Conservation (phyloP, 1,140 invertebrate species). For the Drosophila murphyi region DNA sequence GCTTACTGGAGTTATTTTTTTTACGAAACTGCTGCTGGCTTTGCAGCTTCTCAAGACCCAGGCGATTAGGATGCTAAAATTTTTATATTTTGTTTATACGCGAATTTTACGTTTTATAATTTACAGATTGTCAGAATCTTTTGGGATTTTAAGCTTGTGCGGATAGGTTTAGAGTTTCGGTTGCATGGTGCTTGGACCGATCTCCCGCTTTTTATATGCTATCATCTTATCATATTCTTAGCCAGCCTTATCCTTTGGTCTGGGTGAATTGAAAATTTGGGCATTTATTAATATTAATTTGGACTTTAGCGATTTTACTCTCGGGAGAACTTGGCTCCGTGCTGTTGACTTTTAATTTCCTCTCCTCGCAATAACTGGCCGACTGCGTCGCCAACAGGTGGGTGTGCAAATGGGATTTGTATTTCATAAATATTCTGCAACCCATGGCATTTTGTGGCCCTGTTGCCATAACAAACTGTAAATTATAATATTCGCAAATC, state of each 20-base stretch:
- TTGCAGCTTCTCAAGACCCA: constrained; percentile 16
- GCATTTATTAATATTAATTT: constrained; percentile 82
- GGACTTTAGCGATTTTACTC: constrained; percentile 51
- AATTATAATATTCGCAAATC: constrained; percentile 60
- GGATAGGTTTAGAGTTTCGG: constrained; percentile 2
- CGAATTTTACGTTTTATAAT: constrained; percentile 67
- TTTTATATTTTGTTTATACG: constrained; percentile 62
- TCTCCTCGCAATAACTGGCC: constrained; percentile 23
- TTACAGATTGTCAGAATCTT: constrained; percentile 59
- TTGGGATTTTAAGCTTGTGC: constrained; percentile 38
- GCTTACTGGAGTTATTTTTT: constrained; percentile 43
- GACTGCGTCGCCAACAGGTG: constrained; percentile 51
- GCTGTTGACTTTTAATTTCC: constrained; percentile 80
- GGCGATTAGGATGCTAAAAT: constrained; percentile 62
- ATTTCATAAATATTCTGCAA: constrained; percentile 57
- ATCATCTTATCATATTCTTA: constrained; percentile 34
- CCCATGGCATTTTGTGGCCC: constrained; percentile 4
- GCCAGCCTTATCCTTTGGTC: constrained; percentile 23
- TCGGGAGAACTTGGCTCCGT: constrained; percentile 26
- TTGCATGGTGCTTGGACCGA: constrained; percentile 10
- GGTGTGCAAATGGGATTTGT: constrained; percentile 52
- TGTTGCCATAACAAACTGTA: constrained; percentile 54
- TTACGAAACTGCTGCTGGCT: constrained; percentile 6
- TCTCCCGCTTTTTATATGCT: constrained; percentile 41
- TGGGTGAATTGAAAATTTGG: constrained; percentile 49